Percentiles rank a stretch among this genome's conserved stretches.
Conservation (phyloP, 2,888 invertebrate species). For the Lysandra coridon region DNA sequence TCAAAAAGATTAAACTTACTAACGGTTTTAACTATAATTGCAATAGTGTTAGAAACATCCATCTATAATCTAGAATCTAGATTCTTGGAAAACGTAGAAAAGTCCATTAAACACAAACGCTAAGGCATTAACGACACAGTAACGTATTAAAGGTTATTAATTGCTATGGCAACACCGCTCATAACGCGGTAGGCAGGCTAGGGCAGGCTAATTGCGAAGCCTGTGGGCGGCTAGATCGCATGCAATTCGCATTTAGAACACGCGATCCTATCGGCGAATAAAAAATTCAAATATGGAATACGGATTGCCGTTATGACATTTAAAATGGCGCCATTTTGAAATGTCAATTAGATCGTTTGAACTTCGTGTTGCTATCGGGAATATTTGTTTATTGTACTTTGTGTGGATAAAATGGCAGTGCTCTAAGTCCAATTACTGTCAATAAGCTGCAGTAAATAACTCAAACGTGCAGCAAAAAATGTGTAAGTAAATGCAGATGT, state of each 20-base stretch:
- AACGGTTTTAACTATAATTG: neutral
- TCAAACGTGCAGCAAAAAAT: neutral
- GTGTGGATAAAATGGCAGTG: neutral
- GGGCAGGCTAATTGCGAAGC: conserved; percentile 31
- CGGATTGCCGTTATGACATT: conserved; percentile 27
- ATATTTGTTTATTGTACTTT: conserved; percentile 4
- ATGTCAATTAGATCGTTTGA: conserved; percentile 6
- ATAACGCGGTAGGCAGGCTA: conserved; percentile 29
- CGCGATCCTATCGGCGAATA: conserved; percentile 31
- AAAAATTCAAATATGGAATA: conserved; percentile 28
- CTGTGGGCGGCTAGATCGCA: conserved; percentile 33
- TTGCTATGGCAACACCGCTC: conserved; percentile 33
- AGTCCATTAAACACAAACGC: conserved; percentile 16
- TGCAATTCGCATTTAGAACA: conserved; percentile 31
- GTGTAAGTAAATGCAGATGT: neutral
- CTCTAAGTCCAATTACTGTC: neutral
- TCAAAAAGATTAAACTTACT: neutral
- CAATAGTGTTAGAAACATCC: neutral
- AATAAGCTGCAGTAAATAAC: neutral
- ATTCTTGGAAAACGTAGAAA: neutral
- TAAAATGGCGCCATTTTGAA: conserved; percentile 20
- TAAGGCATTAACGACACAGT: conserved; percentile 9
- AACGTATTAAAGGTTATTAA: conserved; percentile 33
- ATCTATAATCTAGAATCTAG: neutral
- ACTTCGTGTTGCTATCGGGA: neutral